A percentile compares a stretch with the other conserved stretches of the same genome.
phyloP scores from a whole-genome alignment of 2,113 vertebrate species.

The Atlantisia rogersi region DNA sequence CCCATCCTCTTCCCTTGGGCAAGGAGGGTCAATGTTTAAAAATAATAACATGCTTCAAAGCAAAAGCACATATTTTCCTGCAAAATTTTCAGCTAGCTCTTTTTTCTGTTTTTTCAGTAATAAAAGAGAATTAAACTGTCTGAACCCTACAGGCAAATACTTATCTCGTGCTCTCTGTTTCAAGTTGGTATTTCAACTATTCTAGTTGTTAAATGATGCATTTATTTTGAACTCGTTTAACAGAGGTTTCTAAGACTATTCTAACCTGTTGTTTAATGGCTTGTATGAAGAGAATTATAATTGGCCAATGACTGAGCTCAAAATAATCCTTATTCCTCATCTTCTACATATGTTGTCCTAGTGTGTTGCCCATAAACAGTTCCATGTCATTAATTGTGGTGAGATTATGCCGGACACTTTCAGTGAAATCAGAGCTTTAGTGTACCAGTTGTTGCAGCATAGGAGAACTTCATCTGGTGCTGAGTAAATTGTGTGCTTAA shows the following conservation, averaged over 20 bases:
- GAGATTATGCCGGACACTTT: background rate
- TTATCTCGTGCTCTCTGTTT: constrained; percentile 35
- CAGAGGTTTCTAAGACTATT: constrained; percentile 28
- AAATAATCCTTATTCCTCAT: constrained; percentile 9
- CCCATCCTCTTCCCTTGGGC: background rate
- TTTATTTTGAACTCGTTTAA: constrained; percentile 57
- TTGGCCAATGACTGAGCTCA: background rate
- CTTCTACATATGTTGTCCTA: background rate
- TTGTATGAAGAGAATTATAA: constrained; percentile 1
- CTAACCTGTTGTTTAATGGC: constrained; percentile 30
- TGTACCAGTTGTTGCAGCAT: background rate
- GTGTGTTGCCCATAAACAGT: background rate
- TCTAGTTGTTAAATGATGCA: constrained; percentile 15
- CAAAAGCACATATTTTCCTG: constrained; percentile 59
- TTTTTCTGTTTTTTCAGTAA: constrained; percentile 26
- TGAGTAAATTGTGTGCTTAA: background rate
- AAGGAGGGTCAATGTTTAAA: background rate
- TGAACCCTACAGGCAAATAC: constrained; percentile 53
- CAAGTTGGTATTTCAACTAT: constrained; percentile 43
- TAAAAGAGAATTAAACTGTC: constrained; percentile 54
- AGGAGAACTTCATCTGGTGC: background rate
- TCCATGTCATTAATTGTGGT: background rate
- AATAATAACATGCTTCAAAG: constrained; percentile 41
- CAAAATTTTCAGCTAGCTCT: constrained; percentile 24
- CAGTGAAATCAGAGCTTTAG: background rate